Percentiles rank a stretch among this genome's conserved stretches.
Conservation (phyloP, 2,797 vertebrate genomes). For the Sebastes jordani region DNA sequence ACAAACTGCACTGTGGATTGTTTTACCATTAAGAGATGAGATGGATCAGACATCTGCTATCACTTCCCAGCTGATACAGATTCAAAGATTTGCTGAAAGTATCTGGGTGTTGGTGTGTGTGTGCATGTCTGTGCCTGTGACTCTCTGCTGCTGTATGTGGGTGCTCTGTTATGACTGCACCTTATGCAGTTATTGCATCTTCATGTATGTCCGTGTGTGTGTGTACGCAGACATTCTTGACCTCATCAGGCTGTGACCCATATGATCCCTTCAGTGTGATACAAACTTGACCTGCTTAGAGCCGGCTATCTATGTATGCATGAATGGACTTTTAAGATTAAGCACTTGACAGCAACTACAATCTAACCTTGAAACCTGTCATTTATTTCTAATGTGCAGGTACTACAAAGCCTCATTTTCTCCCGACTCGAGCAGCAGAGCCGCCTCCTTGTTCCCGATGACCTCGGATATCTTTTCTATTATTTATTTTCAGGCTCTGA, state of each 20-base stretch:
- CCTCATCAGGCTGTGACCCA: conserved; percentile 47
- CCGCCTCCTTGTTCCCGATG: conserved; percentile 50
- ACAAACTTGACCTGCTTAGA: conserved; percentile 27
- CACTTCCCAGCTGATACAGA: conserved; percentile 64
- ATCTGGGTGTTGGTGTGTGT: conserved; percentile 6
- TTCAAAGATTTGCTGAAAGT: conserved; percentile 46
- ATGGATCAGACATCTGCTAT: conserved; percentile 74
- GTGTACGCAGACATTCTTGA: conserved; percentile 4
- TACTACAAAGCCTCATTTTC: conserved; percentile 33
- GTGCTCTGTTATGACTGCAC: conserved; percentile 8
- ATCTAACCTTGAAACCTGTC: conserved; percentile 28
- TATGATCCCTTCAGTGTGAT: conserved; percentile 31
- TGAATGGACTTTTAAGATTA: conserved; percentile 30
- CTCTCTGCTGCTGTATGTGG: conserved; percentile 14
- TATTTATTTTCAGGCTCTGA: conserved; percentile 77
- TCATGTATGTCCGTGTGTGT: conserved; percentile 4
- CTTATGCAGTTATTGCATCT: conserved; percentile 1
- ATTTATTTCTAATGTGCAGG: conserved; percentile 19
- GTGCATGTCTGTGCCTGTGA: conserved; percentile 25
- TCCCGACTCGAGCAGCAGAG: conserved; percentile 15
- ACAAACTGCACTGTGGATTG: conserved; percentile 58
- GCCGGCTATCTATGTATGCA: conserved; percentile 16
- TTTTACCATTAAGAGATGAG: conserved; percentile 56
- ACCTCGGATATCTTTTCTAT: conserved; percentile 65
- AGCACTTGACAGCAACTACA: conserved; percentile 14